Base-by-base conservation (phyloP, 2,888 invertebrate species). In the Noctua janthe region DNA sequence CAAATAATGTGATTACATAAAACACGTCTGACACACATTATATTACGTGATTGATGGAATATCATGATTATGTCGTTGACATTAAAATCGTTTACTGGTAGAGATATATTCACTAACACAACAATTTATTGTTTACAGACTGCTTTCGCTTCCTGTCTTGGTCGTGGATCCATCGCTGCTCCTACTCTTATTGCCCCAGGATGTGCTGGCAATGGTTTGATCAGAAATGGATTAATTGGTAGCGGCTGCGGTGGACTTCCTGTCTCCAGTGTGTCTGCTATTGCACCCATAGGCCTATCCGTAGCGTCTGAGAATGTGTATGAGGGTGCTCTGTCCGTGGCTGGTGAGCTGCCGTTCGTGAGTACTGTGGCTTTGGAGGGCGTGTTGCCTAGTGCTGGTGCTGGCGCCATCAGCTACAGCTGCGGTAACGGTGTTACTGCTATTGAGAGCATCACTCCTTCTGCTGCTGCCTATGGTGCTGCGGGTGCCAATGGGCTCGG, bases 221-320 rank as follows among this genome's bases (percentile, higher is more conserved):
- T 35, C 4, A 20, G 10, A 10, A 64, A 64, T 64, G 35, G 35
- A 1, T 1, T 64, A 3, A 35, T 43, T 43, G 43, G 43, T 23
- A 39, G 5, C 39, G 39, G 39, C 39, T 39, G 39, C 39, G 39
- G 39, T 39, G 76, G 43, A 71, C 69, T 89, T 11, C 82, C 85
- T 7, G 78, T 89, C 43, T 70, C 85, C 69, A 90, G 83, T 54
- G 13, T n/a, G 2, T 89, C 87, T n/a, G 20, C 67, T 35, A 69
- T 81, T 11, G 67, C 78, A 39, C 89, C 89, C 51, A 81, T 20
- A 17, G 88, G 88, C 0, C 64, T 89, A 49, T 78, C 87, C 13
- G 54, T 90, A 49, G 71, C 70, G 7, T 90, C 90, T 69, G 90
- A 89, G n/a, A 90, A 88, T 39, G 72, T 73, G 11, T 89, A 51